Evolutionary conservation across 2,888 invertebrate species (phyloP).

Genomic region (Gortyna flavago): DNA sequence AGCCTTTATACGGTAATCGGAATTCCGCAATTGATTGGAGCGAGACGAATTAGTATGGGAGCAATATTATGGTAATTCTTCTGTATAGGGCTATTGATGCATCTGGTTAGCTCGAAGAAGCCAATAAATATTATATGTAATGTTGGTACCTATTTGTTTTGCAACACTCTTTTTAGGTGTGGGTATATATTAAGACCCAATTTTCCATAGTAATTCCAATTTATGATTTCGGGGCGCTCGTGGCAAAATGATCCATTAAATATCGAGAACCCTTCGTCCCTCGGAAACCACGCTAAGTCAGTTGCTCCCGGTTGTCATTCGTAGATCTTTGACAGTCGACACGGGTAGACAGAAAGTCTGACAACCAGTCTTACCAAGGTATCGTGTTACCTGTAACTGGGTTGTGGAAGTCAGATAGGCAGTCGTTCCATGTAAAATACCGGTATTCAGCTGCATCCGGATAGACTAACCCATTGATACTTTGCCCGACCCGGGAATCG

Average conservation of each 20-base stretch:
- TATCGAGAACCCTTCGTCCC: too few relatives aligned
- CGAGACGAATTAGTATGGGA: slow-evolving; percentile 18
- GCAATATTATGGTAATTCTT: slow-evolving; percentile 10
- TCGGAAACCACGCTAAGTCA: too few relatives aligned
- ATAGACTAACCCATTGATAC: background rate
- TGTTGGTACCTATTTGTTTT: background rate
- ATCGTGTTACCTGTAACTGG: too few relatives aligned
- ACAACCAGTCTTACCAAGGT: too few relatives aligned
- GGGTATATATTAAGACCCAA: background rate
- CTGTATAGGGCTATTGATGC: background rate
- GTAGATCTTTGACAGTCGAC: too few relatives aligned
- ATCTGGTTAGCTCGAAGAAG: background rate
- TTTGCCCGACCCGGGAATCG: too few relatives aligned
- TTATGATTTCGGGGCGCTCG: background rate
- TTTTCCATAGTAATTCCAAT: background rate
- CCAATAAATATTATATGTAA: background rate
- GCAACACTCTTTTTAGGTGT: background rate
- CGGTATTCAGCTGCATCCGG: too few relatives aligned
- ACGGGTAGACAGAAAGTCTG: too few relatives aligned
- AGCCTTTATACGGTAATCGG: slow-evolving; percentile 24
- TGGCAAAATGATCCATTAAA: background rate
- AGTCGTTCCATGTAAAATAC: too few relatives aligned
- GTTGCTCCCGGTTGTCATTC: too few relatives aligned
- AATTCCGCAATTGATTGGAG: slow-evolving; percentile 22
- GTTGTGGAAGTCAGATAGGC: too few relatives aligned